Base-by-base conservation (phyloP, 2,888 invertebrate species). In the Meghimatium bilineatum region DNA sequence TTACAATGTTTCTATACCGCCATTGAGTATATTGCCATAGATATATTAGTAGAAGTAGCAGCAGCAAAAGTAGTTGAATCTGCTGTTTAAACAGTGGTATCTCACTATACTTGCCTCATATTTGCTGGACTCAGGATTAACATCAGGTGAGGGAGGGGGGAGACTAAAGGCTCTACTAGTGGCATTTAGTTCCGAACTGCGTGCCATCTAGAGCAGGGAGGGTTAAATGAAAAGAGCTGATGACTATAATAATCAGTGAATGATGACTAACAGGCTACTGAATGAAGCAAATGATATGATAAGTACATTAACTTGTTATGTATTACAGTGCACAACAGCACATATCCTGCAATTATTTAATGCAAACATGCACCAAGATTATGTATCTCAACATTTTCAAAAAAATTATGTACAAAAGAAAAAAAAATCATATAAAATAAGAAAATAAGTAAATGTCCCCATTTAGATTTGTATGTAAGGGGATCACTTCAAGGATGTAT, bases 101-200 rank as follows among this genome's bases (percentile, higher is more conserved):
- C 32, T 44, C 49, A 34, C 44, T 66, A 87, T 87, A 88, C 88
- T 88, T 89, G 90, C 91, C 90, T 90, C 90, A 86, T 88, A 90
- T 80, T 89, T 90, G 76, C 88, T 89, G 36, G 86, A 77, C 34
- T 75, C 82, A 67, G 87, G 84, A 6, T 87, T 85, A 75, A 86
- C 85, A 34, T 88, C 88, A 49, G 86, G 88, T 77, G 87, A 86
- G 69, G 85, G 86, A 74, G 86, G 88, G 80, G 86, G 86, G 72
- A 84, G 87, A 72, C 84, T 74, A 76, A 84, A 80, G 77, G 82
- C 86, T 83, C 89, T 85, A 85, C 87, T 88, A 56, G 89, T 89
- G 44, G 90, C 88, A 77, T 90, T 90, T 86, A 91, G 86, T 88
- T 92, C 92, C 23, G 90, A 88, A 44, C 90, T 91, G 86, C 91